A percentile compares a stretch with the other conserved stretches of the same genome.
These are phyloP conservation scores for Thalassoma bifasciatum DNA, from an alignment of 2,113 vertebrate genomes.

Conservation along the genomic window DNA sequence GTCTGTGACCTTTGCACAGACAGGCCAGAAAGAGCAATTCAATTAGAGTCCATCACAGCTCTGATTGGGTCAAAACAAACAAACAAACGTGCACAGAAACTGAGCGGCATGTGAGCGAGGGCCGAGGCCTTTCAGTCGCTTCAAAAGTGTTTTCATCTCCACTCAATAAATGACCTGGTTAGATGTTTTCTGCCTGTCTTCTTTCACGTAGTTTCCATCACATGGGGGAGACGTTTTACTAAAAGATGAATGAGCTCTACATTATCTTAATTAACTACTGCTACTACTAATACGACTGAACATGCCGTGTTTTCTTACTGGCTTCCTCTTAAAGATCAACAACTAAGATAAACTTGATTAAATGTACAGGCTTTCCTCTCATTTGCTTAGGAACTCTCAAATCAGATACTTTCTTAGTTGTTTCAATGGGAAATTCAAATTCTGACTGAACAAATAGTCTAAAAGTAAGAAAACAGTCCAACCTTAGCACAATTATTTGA, in stretches of 20 bases:
- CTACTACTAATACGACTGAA: too few species aligned
- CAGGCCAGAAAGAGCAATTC: conserved; percentile 56
- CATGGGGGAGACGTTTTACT: conserved; percentile 17
- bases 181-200: background rate
- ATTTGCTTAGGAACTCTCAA: too few species aligned
- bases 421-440: too few species aligned
- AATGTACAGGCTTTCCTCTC: too few species aligned
- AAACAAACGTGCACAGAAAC: background rate
- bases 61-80: conserved; percentile 31
- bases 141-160: conserved; percentile 16
- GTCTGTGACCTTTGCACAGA: conserved; percentile 48
- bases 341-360: too few species aligned
- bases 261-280: conserved; percentile 5
- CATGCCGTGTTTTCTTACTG: too few species aligned
- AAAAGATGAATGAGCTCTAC: conserved; percentile 34
- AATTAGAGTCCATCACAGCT: conserved; percentile 54
- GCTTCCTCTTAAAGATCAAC: too few species aligned
- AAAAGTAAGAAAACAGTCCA: too few species aligned
- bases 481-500: too few species aligned
- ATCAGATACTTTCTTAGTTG: too few species aligned
- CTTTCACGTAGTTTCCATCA: background rate
- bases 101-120: conserved; percentile 5
- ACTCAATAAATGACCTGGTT: conserved; percentile 13
- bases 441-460: too few species aligned
- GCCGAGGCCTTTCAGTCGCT: background rate